These are phyloP conservation scores for Pelecanoides urinatrix DNA, from an alignment of 2,113 vertebrate genomes.

Conservation along the genomic window DNA sequence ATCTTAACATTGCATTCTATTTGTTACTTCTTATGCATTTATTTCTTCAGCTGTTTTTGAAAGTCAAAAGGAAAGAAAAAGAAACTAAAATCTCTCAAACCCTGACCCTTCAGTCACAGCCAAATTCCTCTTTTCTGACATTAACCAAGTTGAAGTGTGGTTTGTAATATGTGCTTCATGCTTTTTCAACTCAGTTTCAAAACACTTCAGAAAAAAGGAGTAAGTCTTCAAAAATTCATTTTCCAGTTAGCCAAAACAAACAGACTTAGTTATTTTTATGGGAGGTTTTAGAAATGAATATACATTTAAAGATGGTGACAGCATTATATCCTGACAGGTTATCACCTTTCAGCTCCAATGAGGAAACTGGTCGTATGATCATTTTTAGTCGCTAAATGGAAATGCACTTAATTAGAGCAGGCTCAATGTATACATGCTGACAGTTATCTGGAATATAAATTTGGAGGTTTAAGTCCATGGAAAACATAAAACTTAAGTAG, in stretches of 20 bases:
- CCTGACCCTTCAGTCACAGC: background rate
- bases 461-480: background rate
- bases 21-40: background rate
- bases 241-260: background rate
- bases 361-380: background rate
- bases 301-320: background rate
- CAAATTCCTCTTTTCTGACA: background rate
- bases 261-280: background rate
- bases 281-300: background rate
- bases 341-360: background rate
- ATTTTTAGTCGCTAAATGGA: background rate
- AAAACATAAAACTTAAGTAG: background rate
- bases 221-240: background rate
- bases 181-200: background rate
- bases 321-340: background rate
- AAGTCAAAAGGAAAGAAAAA: background rate
- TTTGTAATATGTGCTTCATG: background rate
- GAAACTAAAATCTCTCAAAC: background rate
- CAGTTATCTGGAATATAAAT: background rate
- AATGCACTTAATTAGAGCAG: background rate
- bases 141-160: accelerated
- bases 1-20: background rate
- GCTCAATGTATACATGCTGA: background rate
- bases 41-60: background rate
- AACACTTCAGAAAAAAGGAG: background rate